Base-by-base conservation (phyloP, 2,113 vertebrate species). In the Cephalophus harveyi region DNA sequence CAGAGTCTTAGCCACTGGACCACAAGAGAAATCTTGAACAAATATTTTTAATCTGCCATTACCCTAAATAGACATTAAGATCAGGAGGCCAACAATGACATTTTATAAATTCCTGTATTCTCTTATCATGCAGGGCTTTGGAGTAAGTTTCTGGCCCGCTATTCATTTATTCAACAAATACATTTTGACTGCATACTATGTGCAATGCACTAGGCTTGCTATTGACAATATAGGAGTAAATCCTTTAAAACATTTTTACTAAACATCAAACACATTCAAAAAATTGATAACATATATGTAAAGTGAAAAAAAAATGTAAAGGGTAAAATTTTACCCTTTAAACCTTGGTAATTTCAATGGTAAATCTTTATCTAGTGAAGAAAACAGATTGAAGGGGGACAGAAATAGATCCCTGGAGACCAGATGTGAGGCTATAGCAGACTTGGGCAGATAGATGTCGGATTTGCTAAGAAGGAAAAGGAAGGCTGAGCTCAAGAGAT, bases 11-110 rank as follows among this genome's bases (percentile, higher is more conserved):
- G 36, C 36, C 36, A 43, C 71, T 76, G 71, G 21, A 74, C 71
- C 57, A 93, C 28, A 54, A 93, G 40, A 94, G 62, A 48, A 82
- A 55, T 67, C n/a, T 62, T 93, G 86, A 91, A 57, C 21, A 94
- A 92, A 83, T 91, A 60, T 62, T 93, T 36, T 64, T 86, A 54
- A 95, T 60, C n/a, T 89, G n/a, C 27, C n/a, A 92, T 90, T 88
- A 79, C 23, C 64, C 16, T 15, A 84, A 67, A 86, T 54, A 95
- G 83, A 46, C 57, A 12, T 67, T 89, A 89, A 86, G n/a, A 6
- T 94, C 84, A 95, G 48, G 54, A 76, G 62, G 36, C 55, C 55
- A 50, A 25, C 21, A 50, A 17, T 52, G 40, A 93, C 50, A 64
- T 74, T 89, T 50, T 59, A 87, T 87, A 92, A 92, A 90, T 57